Evolutionary conservation across 2,888 invertebrate species (phyloP).

Genomic region (Agrotis ipsilon): DNA sequence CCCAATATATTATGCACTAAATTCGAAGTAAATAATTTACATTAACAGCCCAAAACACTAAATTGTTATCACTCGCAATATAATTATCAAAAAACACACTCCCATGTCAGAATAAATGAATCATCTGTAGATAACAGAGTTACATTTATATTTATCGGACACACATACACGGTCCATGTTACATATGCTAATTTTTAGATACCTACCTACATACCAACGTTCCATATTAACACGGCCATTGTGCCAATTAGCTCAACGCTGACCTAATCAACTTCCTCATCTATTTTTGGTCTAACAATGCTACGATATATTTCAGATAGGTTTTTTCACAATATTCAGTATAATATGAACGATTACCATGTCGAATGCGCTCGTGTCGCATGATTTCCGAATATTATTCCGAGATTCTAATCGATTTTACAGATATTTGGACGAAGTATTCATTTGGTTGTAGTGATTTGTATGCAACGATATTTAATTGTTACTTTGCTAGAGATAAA

Average conservation of each 20-base stretch:
- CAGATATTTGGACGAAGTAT: conserved; percentile 12
- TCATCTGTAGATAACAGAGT: conserved; percentile 43
- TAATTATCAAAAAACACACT: conserved; percentile 31
- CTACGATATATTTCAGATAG: not conserved
- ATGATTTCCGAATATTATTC: conserved; percentile 38
- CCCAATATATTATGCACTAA: too few relatives aligned
- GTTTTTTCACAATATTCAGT: conserved; percentile 1
- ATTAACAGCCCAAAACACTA: not conserved
- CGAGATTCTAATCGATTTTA: conserved; percentile 31
- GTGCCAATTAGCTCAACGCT: conserved; percentile 41
- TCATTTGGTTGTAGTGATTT: conserved; percentile 2
- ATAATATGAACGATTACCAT: conserved; percentile 16
- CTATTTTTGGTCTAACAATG: conserved; percentile 22
- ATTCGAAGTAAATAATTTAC: not conserved
- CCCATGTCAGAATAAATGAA: conserved; percentile 38
- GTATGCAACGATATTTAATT: not conserved
- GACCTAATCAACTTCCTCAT: conserved; percentile 47
- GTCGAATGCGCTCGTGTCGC: conserved; percentile 40
- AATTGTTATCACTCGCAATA: not conserved
- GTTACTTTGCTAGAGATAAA: not conserved
- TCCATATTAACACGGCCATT: conserved; percentile 39
- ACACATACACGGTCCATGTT: conserved; percentile 12
- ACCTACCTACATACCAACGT: conserved; percentile 23
- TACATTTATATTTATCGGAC: conserved; percentile 33
- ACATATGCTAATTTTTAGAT: conserved; percentile 27